phyloP scores from a whole-genome alignment of 2,113 vertebrate species.

The Alethe castanea region DNA sequence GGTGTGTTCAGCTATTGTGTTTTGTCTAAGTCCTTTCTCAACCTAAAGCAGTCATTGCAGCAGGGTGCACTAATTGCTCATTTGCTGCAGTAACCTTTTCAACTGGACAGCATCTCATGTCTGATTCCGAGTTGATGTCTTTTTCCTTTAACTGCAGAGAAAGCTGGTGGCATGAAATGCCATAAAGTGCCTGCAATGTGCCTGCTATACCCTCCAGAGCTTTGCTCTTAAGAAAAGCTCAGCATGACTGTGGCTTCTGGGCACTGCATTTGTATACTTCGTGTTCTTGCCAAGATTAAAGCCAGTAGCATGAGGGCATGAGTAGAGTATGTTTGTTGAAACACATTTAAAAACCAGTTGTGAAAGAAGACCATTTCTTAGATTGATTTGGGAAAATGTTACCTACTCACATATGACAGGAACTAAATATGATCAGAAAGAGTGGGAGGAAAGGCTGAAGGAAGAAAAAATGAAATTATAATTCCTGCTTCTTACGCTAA shows the following conservation, averaged over 20 bases:
- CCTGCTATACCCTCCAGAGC: background rate
- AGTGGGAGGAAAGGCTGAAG: accelerated
- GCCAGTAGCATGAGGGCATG: background rate
- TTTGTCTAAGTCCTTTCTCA: constrained; percentile 20
- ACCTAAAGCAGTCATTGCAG: constrained; percentile 17
- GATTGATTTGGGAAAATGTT: background rate
- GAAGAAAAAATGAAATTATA: background rate
- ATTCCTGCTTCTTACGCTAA: background rate
- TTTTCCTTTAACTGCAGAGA: constrained; percentile 52
- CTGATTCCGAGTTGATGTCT: constrained; percentile 28
- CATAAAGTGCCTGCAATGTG: background rate
- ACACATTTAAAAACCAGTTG: background rate
- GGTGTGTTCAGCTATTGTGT: constrained; percentile 49
- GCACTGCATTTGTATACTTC: background rate
- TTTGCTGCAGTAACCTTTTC: constrained; percentile 70
- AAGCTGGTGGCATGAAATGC: background rate
- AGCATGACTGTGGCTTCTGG: background rate
- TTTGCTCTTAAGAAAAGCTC: background rate
- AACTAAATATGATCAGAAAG: background rate
- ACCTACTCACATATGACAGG: background rate
- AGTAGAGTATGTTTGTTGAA: background rate
- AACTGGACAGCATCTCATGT: constrained; percentile 49
- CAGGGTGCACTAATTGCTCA: constrained; percentile 68
- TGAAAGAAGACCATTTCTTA: background rate
- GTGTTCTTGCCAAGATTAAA: background rate